Evolutionary conservation across 1,140 invertebrate species (phyloP), one percentile per base, ranked within the genome.

Genomic region (Choristoneura fumiferana): DNA sequence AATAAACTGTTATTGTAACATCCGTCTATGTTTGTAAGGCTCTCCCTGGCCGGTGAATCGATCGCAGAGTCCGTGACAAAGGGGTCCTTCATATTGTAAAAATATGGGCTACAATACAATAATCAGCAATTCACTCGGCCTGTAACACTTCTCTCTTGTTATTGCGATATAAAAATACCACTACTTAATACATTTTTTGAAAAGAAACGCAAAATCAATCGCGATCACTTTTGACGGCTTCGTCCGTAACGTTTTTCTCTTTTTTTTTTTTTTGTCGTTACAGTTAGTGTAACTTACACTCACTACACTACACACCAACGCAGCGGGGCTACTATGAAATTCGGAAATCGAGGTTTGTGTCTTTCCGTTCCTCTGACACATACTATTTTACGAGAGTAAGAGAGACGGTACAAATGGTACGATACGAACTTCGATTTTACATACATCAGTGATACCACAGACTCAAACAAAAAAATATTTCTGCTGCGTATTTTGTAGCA

Each of bases 1-100:
- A 88, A 88, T 57, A 87, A 58, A 62, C 78, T 85, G 67, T 76
- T 85, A 64, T 78, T 87, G 49, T 83, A 88, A 76, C 85, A 88
- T 22, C 84, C 82, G 40, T 88, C 84, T 10, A 83, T 73, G 57
- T 84, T 81, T 64, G 71, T 80, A 12, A 87, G 59, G 60, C 79
- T 87, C 52, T 87, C 81, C 36, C 67, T 67, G 37, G 78, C 57
- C 39, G 85, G 84, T 14, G 85, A 88, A 84, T 88, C 85, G 53
- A 85, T 81, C 76, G 57, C 67, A 18, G 75, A 78, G 58, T 85
- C 85, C 43, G 70, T 71, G 40, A 76, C 78, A 73, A 88, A 88
- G 37, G 84, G 78, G 78, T 88, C 85, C 63, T 81, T 86, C 83
- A 86, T 87, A 77, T 74, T 86, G 14, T 45, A 34, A 8, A 37